Percentiles rank a stretch among this genome's conserved stretches.
These are phyloP conservation scores for Heliocidaris erythrogramma DNA, from an alignment of 35 echinoderm and acorn worm genomes.

Conservation along the genomic window DNA sequence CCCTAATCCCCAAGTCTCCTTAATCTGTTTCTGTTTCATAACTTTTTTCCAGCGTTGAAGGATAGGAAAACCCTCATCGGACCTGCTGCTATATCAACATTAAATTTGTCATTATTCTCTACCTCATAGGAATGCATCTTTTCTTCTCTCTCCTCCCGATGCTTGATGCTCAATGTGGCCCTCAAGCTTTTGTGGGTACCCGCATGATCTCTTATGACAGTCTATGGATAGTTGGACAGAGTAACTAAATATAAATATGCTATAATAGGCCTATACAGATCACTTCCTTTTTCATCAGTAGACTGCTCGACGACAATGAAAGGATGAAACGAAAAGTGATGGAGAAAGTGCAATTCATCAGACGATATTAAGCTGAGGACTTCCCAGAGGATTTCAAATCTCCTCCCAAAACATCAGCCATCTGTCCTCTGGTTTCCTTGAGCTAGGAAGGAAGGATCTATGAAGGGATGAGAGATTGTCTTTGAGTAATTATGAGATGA, in stretches of 20 bases:
- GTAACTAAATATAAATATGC: not conserved
- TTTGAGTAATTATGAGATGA: no score
- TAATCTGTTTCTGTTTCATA: not conserved
- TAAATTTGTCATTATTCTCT: conserved; percentile 4
- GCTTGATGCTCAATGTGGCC: not conserved
- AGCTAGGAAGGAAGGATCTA: not conserved
- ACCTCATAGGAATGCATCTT: not conserved
- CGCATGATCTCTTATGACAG: no score
- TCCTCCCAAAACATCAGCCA: not conserved
- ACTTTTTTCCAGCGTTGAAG: not conserved
- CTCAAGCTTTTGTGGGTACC: no score
- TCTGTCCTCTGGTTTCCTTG: not conserved
- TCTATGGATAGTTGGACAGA: not conserved
- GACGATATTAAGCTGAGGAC: not conserved
- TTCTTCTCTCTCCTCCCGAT: not conserved
- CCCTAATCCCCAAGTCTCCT: not conserved
- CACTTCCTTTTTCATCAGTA: not conserved
- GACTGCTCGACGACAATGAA: not conserved
- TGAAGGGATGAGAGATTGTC: not conserved
- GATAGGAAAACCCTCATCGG: not conserved
- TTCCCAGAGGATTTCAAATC: not conserved
- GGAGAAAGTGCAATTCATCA: not conserved
- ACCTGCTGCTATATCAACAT: not conserved
- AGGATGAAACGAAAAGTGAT: not conserved
- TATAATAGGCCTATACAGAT: not conserved